These are phyloP conservation scores for Oophaga sylvatica DNA, from an alignment of 2,797 vertebrate genomes.

Conservation along the genomic window DNA sequence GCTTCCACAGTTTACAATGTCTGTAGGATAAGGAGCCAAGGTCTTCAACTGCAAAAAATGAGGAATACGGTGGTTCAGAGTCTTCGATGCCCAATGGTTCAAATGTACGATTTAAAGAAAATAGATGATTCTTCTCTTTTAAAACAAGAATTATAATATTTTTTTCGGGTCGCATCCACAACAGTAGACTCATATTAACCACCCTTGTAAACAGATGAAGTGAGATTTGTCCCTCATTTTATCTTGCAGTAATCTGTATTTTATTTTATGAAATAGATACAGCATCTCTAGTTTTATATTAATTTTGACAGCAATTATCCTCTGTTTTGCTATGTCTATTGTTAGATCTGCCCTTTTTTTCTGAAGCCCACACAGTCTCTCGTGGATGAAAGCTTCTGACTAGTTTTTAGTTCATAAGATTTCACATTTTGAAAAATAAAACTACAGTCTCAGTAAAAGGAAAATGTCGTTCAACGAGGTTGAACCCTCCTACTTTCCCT, in stretches of 20 bases:
- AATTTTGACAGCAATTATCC: slow-evolving; percentile 46
- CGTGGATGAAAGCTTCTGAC: slow-evolving; percentile 29
- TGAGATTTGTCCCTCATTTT: not conserved
- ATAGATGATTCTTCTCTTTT: not conserved
- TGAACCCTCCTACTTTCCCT: not conserved
- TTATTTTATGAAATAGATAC: slow-evolving; percentile 25
- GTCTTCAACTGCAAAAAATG: too few relatives aligned
- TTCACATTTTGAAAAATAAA: not conserved
- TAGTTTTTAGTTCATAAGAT: slow-evolving; percentile 24
- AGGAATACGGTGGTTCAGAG: too few relatives aligned
- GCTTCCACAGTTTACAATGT: too few relatives aligned
- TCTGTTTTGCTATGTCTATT: slow-evolving; percentile 29
- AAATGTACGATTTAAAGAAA: not conserved
- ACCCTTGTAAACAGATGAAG: slow-evolving; percentile 2
- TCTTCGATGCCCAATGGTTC: too few relatives aligned
- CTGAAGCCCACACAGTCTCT: slow-evolving; percentile 33
- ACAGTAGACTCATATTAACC: not conserved
- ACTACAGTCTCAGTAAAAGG: slow-evolving; percentile 12
- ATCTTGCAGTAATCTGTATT: not conserved
- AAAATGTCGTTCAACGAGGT: slow-evolving; percentile 9
- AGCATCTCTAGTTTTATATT: slow-evolving; percentile 17
- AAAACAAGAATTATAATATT: not conserved
- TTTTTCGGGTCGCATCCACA: not conserved
- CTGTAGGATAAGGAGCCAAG: too few relatives aligned
- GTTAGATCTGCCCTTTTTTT: slow-evolving; percentile 40